A percentile compares a stretch with the other conserved stretches of the same genome.
These are phyloP conservation scores for Eulemur mongoz DNA, from an alignment of 2,797 vertebrate genomes.

Conservation along the genomic window DNA sequence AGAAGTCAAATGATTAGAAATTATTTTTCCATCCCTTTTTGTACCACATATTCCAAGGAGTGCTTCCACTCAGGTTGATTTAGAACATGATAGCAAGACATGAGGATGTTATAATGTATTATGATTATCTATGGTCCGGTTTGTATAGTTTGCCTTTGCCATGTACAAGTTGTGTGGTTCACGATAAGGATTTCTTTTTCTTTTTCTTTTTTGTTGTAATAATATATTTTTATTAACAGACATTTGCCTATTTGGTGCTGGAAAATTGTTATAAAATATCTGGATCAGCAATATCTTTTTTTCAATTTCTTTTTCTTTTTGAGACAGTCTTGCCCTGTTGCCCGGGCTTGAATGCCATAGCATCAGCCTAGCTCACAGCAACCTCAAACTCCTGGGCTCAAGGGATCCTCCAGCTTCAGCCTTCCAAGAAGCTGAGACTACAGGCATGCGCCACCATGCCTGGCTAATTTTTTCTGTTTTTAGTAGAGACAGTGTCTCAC, in stretches of 20 bases:
- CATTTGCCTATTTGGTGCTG: not conserved
- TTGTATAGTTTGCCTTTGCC: not conserved
- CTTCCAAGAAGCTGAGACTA: too few relatives aligned
- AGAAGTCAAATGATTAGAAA: constrained; percentile 52
- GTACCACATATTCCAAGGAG: not conserved
- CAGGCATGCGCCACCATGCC: too few relatives aligned
- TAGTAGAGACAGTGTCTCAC: too few relatives aligned
- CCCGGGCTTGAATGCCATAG: too few relatives aligned
- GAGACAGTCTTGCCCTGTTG: too few relatives aligned
- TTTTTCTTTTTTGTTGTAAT: not conserved
- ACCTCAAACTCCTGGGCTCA: too few relatives aligned
- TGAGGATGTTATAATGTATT: not conserved
- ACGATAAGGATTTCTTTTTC: not conserved
- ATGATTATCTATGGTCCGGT: not conserved
- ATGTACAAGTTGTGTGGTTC: not conserved
- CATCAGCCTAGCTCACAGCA: too few relatives aligned
- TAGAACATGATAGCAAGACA: constrained; percentile 25
- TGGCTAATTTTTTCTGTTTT: too few relatives aligned
- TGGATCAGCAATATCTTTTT: not conserved
- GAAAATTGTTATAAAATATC: not conserved
- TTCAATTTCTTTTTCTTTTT: not conserved
- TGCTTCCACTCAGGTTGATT: not conserved
- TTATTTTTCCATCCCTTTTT: not conserved
- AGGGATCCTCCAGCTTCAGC: too few relatives aligned
- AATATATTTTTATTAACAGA: not conserved